Base-by-base conservation (phyloP, 2,888 invertebrate genomes). In the Drosophila subsilvestris region DNA sequence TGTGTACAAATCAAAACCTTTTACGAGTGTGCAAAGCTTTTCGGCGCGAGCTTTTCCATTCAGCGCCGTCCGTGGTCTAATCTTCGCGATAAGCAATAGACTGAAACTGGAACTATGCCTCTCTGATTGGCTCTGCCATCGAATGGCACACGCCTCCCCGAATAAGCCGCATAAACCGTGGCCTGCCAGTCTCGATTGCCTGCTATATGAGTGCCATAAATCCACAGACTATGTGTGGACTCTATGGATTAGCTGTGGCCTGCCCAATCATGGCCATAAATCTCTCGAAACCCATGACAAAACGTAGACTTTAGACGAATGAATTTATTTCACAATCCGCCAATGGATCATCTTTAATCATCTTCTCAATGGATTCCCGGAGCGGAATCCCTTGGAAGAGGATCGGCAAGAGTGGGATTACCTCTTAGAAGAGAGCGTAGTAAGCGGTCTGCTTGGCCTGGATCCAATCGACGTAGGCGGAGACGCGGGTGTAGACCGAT, bases 401-500 rank as follows among this genome's bases (percentile, higher is more conserved):
- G 37, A n/a, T 7, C 14, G 7, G 14, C 14, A 37, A 7, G 37
- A n/a, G 0, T 5, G 7, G 14, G 37, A n/a, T 14, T 8, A 25
- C 29, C 17, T 3, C 25, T 84, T 88, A 89, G 63, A 51, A 59
- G 27, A 90, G 73, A 17, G 32, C 61, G 58, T 90, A 88, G 73
- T 75, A 91, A 25, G 90, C 81, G 42, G 54, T 63, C 69, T 89
- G 80, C 14, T 89, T 58, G n/a, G 76, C 61, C 18, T 5, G 0
- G 5, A 93, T 81, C 93, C 93, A 93, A 10, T 91, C 88, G 55
- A 91, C 9, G 77, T 91, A 93, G 20, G 91, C 87, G 0, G 93
- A 91, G 2, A 92, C 91, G 10, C 92, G 90, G 0, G 93, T 93
- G 80, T 91, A 93, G 9, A 93, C 90, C 0, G 93, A 92, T 4